Conservation (phyloP, 2,888 invertebrate species). For the Noctua fimbriata region DNA sequence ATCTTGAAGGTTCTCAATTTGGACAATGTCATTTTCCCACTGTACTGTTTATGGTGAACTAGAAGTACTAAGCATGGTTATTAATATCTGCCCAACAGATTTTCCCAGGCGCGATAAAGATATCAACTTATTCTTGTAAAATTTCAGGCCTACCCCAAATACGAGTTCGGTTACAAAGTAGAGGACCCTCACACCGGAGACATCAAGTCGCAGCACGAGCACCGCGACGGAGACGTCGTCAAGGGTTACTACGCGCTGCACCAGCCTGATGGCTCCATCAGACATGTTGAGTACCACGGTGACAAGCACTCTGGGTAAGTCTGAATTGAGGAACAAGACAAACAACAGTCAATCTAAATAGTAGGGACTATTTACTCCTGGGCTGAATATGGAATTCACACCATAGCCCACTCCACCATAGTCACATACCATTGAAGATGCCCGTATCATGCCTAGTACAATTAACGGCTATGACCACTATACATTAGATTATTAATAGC, state of each 20-base stretch:
- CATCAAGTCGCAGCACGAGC: conserved; percentile 86
- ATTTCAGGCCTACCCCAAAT: conserved; percentile 80
- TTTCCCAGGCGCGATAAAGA: neutral
- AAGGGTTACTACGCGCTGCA: conserved; percentile 83
- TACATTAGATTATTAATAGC: too few species aligned
- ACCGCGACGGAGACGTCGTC: conserved; percentile 85
- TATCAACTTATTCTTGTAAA: neutral
- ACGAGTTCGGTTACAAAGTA: conserved; percentile 81
- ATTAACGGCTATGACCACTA: neutral
- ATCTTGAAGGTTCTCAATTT: neutral
- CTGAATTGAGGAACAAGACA: neutral
- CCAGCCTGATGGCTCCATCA: conserved; percentile 88
- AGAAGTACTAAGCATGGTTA: neutral
- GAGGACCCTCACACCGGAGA: conserved; percentile 89
- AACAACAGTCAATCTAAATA: neutral
- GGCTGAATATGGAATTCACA: neutral
- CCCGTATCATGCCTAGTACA: neutral
- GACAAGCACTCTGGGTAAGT: conserved; percentile 86
- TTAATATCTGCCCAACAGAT: too few species aligned
- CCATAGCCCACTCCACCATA: neutral
- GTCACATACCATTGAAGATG: neutral
- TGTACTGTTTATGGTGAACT: neutral
- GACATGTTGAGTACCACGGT: conserved; percentile 89
- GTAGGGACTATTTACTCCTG: too few species aligned
- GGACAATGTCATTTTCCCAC: neutral